Evolutionary conservation across 2,113 vertebrate genomes (phyloP).

Genomic region (Cygnus buccinator): DNA sequence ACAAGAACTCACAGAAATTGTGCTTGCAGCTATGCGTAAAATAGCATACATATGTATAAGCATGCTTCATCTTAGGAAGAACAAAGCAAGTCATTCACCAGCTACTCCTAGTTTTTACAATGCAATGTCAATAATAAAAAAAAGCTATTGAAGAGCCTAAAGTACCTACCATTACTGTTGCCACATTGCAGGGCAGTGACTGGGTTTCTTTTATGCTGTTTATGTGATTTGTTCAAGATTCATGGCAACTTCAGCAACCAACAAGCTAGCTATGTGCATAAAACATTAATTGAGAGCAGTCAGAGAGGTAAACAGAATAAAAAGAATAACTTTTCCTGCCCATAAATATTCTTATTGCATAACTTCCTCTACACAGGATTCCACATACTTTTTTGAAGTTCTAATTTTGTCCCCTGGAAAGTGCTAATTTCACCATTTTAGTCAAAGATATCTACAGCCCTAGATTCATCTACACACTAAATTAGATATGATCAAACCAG

Average conservation of each 20-base stretch:
- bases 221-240: not conserved
- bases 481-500: not conserved
- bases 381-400: not conserved
- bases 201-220: not conserved
- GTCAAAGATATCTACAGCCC: not conserved
- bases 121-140: not conserved
- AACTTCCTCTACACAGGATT: not conserved
- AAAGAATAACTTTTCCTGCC: not conserved
- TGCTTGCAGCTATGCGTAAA: not conserved
- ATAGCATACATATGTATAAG: not conserved
- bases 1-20: not conserved
- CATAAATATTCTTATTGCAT: not conserved
- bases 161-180: not conserved
- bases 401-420: not conserved
- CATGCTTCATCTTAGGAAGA: not conserved
- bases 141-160: not conserved
- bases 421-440: not conserved
- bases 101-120: not conserved
- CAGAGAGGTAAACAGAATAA: not conserved
- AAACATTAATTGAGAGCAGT: conserved; percentile 1
- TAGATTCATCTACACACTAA: not conserved
- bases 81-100: not conserved
- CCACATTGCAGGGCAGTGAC: not conserved
- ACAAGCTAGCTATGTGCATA: not conserved
- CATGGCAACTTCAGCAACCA: not conserved